Base-by-base conservation (phyloP, 2,888 invertebrate genomes). In the Nesidiocoris tenuis region DNA sequence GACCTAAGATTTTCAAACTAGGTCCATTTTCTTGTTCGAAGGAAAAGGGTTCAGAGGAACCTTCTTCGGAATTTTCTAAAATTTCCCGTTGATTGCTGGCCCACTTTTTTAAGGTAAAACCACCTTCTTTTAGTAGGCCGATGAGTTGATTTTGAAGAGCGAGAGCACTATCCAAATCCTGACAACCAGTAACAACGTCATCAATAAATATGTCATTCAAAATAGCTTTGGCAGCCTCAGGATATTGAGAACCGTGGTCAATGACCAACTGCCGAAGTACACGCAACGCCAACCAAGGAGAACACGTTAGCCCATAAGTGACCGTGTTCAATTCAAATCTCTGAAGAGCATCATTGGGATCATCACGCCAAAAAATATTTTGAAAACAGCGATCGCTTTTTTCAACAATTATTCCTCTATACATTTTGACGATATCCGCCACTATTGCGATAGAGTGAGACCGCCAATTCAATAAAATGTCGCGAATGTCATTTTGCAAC, bases 191-290 rank as follows among this genome's bases (percentile, higher is more conserved):
- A n/a, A 79, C 70, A 0, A 80, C 23, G 74, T 81, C 81, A 74
- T 82, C 80, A 7, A 82, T 79, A 24, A 81, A 81, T 3, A 80
- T 78, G 23, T 80, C 78, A 2, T 66, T 17, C 5, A 16, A 12
- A 16, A 80, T 17, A n/a, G 67, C 76, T 25, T 72, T 7, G 0
- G 80, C 67, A 16, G 80, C 79, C 5, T 17, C 19, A 2, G 81
- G 80, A 66, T 67, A 80, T 0, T 39, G 56, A 1, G 56, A 22
- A 39, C 72, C 25, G 56, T 79, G 80, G 55, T 80, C 79, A 0
- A 70, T 5, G 0, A 77, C 79, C 21, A 81, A 65, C 63, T 80
- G 80, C 24, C 78, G 64, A 7, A 80, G 54, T 21, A 77, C 77
- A 55, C 79, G 72, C 1, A 72, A 39, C 9, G 61, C 72, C 23